These are phyloP conservation scores for Drosophila greeni DNA, from an alignment of 2,888 invertebrate species.

Conservation along the genomic window DNA sequence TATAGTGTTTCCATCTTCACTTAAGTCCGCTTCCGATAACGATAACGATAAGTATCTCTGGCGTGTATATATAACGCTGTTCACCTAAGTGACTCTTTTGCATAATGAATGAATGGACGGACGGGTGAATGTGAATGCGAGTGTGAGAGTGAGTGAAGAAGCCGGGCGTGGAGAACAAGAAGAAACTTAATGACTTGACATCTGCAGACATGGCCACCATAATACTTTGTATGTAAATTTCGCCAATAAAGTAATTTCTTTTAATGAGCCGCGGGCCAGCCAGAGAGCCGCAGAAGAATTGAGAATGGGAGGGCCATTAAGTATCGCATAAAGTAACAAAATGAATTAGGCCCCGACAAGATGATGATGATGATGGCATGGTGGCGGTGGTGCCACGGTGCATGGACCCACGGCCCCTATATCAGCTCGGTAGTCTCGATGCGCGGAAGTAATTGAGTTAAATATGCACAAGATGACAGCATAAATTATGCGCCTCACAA, in stretches of 20 bases:
- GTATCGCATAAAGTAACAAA: conserved; percentile 67
- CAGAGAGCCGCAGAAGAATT: conserved; percentile 22
- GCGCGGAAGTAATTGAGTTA: conserved; percentile 72
- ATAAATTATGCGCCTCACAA: conserved; percentile 64
- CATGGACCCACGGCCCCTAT: conserved; percentile 55
- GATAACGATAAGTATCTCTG: conserved; percentile 41
- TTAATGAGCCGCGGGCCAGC: conserved; percentile 62
- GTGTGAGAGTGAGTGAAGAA: conserved; percentile 13
- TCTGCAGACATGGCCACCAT: conserved; percentile 62
- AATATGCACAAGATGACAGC: conserved; percentile 73
- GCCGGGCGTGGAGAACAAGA: conserved; percentile 32
- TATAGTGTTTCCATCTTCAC: conserved; percentile 40
- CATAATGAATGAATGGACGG: conserved; percentile 40
- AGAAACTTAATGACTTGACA: conserved; percentile 62
- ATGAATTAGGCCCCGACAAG: conserved; percentile 65
- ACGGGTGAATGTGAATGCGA: conserved; percentile 1
- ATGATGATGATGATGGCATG: conserved; percentile 41
- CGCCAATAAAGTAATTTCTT: conserved; percentile 70
- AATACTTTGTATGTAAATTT: conserved; percentile 70
- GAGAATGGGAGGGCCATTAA: conserved; percentile 43
- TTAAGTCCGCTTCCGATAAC: conserved; percentile 42
- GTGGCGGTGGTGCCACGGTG: conserved; percentile 31
- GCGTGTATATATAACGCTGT: conserved; percentile 34
- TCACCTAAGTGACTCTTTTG: conserved; percentile 48
- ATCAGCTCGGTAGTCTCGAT: conserved; percentile 53